Evolutionary conservation across 2,888 invertebrate species (phyloP), one percentile per base, ranked within the genome.

Genomic region (Sclerodermus sp.): DNA sequence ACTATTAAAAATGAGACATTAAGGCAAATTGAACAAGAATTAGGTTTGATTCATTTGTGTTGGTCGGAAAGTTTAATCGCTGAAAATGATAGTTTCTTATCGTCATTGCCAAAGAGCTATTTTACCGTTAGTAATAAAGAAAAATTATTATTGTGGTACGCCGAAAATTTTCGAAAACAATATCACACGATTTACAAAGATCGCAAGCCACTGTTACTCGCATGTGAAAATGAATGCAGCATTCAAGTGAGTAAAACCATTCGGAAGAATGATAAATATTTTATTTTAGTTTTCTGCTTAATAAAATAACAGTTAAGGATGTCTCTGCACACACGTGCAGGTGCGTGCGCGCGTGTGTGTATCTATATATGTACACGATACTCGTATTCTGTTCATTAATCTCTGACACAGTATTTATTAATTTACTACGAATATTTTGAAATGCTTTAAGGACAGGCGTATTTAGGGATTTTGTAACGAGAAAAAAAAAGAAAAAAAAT

Each of bases 151-250:
- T 74, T 91, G 39, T 82, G 89, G 45, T 88, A 89, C 66, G 86
- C 89, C 0, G 91, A 91, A 76, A 91, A 90, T 74, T 91, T 91
- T 71, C 83, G 91, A 13, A 81, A 83, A 44, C 91, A 91, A 66
- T 89, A 84, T 76, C 78, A 80, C 47, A 78, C 81, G 46, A 79
- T 82, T 42, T 86, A 82, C 74, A 81, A 82, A 0, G 74, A 83
- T 23, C 81, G 89, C 43, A 85, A 85, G 55, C 87, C 89, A 0
- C 68, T 90, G 46, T 80, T 91, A 37, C 72, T 92, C 46, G 89
- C 87, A 44, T 82, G 85, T 38, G 85, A 86, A 44, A 92, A 92
- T 71, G 91, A 91, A 78, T 90, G 88, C 69, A 85, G 85, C 42
- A 80, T 90, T 52, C 87, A 89, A 85, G 91, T 90, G 77, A 63